phyloP scores from a whole-genome alignment of 2,113 vertebrate genomes.

The Clarias magur region DNA sequence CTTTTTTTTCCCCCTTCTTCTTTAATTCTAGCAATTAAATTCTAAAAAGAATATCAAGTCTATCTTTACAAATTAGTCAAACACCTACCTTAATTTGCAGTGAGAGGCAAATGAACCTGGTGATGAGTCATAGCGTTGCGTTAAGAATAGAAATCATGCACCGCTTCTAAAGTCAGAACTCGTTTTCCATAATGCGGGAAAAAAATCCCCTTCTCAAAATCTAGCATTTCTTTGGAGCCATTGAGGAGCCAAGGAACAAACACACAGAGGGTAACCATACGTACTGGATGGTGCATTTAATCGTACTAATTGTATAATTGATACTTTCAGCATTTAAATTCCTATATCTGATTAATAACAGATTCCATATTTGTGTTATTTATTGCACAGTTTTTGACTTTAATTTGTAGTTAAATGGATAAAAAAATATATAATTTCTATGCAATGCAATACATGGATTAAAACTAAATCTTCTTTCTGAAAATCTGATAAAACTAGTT shows the following conservation, averaged over 20 bases:
- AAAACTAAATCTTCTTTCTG: not conserved
- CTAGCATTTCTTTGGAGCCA: constrained; percentile 21
- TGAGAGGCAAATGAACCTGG: constrained; percentile 76
- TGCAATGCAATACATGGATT: not conserved
- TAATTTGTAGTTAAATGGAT: not conserved
- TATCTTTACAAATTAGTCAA: constrained; percentile 74
- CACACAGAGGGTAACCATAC: not conserved
- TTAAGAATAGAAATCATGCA: constrained; percentile 65
- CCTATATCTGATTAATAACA: not conserved
- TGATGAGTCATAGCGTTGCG: constrained; percentile 75
- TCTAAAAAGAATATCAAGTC: constrained; percentile 75
- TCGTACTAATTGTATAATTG: not conserved
- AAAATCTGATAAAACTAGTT: not conserved
- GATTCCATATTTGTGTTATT: not conserved
- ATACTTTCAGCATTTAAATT: not conserved
- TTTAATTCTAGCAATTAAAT: constrained; percentile 59
- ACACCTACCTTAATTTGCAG: constrained; percentile 79
- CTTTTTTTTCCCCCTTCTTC: constrained; percentile 24
- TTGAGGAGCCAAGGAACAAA: constrained; percentile 14
- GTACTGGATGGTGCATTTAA: not conserved
- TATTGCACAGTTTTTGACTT: not conserved
- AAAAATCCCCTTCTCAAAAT: not conserved
- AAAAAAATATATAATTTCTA: not conserved
- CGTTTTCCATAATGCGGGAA: not conserved
- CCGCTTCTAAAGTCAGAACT: constrained; percentile 49